These are phyloP conservation scores for Heliconius charithonia DNA, from an alignment of 2,888 invertebrate species.

Conservation along the genomic window DNA sequence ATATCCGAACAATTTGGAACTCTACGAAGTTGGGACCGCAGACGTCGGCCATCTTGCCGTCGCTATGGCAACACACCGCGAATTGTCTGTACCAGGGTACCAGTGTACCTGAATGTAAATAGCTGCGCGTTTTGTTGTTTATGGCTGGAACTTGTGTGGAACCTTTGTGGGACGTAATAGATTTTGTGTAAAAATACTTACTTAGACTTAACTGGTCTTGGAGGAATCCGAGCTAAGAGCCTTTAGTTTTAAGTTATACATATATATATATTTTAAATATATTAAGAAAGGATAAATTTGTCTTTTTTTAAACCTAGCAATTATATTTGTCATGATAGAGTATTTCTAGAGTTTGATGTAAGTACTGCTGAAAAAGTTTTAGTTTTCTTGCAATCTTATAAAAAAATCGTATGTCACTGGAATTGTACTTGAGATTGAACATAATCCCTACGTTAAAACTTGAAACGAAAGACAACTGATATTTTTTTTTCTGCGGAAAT, in stretches of 20 bases:
- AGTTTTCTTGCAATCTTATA: no score
- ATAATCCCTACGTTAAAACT: no score
- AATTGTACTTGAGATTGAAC: no score
- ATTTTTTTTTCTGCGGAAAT: no score
- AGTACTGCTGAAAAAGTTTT: no score
- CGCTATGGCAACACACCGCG: slow-evolving; percentile 73
- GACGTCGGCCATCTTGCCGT: slow-evolving; percentile 80
- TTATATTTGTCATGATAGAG: no score
- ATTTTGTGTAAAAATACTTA: slow-evolving; percentile 40
- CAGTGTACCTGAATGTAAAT: slow-evolving; percentile 72
- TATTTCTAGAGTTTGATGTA: no score
- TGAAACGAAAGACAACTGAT: no score
- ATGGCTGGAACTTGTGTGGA: slow-evolving; percentile 54
- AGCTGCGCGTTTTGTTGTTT: slow-evolving; percentile 69
- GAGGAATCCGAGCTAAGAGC: neutral
- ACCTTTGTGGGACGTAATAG: slow-evolving; percentile 46
- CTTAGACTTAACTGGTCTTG: slow-evolving; percentile 13
- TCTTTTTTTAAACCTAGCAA: no score
- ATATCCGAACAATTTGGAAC: slow-evolving; percentile 82
- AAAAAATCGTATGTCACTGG: no score
- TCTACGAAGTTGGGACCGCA: slow-evolving; percentile 80
- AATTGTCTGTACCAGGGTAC: slow-evolving; percentile 65
- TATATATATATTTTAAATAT: neutral
- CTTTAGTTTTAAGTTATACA: neutral
- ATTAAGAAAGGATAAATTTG: no score